Base-by-base conservation (phyloP, 2,797 vertebrate species). In the Gobionotothen gibberifrons region DNA sequence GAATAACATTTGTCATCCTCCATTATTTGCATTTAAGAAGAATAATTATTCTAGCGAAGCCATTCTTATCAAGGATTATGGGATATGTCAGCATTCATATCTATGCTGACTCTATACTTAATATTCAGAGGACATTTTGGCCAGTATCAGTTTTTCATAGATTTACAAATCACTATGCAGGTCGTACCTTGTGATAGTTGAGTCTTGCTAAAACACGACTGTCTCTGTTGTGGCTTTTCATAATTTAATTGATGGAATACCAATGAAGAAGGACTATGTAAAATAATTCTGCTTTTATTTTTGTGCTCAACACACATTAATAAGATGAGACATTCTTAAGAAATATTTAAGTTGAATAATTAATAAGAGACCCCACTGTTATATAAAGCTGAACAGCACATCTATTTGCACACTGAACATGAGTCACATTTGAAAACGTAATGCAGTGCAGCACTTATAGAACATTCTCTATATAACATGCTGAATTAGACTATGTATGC, bases 1-100 rank as follows among this genome's bases (percentile, higher is more conserved):
- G 49, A 80, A 70, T 56, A 59, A 52, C 54, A 79, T 84, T 81
- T 82, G 36, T 85, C 74, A 78, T 85, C 69, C 79, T 81, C 36
- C 36, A 55, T 82, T 81, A 82, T 92, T 93, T 87, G 68, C 76
- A 63, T 85, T 85, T 81, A 84, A 81, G 81, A 42, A 65, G 70
- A 78, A 59, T 21, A 69, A 59, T 69, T 74, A 11, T 78, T 75
- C 79, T 78, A 69, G 74, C 70, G 47, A n/a, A 44, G 55, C 63
- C 15, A 16, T 74, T 85, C 73, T 81, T 86, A 79, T 83, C 78
- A 69, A 61, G 83, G 81, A 81, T 84, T 87, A 79, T 68, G 16
- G 62, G 53, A 72, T 69, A 63, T 42, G 67, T 72, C 74, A 82
- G 79, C 26, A 53, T 82, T 78, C 59, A 64, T 65, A 83, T 84